Conservation (phyloP, 1,140 invertebrate species). For the Drosophila asahinai region DNA sequence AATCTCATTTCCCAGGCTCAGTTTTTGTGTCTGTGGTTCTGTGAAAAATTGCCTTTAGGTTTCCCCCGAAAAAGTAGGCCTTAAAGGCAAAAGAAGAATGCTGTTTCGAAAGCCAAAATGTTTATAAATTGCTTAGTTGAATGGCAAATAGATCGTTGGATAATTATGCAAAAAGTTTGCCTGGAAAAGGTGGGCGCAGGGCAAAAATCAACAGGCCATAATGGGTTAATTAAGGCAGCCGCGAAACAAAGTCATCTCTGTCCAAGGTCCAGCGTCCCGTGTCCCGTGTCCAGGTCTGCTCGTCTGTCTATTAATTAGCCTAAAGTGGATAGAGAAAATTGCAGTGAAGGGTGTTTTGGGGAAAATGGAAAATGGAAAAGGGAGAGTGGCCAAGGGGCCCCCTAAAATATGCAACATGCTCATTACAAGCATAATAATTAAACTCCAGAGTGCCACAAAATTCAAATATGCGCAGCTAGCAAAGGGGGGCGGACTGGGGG, state of each 20-base stretch:
- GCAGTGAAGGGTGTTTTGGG: background rate
- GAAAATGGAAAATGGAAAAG: constrained; percentile 10
- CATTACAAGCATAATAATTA: constrained; percentile 76
- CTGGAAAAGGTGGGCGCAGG: constrained; percentile 8
- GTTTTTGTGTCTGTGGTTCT: background rate
- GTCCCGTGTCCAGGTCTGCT: constrained; percentile 6
- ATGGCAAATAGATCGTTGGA: constrained; percentile 51
- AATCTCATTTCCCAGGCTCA: background rate
- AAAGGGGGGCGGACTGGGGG: background rate
- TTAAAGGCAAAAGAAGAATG: background rate
- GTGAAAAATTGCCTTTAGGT: background rate
- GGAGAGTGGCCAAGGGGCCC: background rate
- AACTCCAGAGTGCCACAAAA: constrained; percentile 68
- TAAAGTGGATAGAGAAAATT: constrained; percentile 46
- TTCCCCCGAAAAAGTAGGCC: background rate
- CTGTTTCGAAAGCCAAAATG: constrained; percentile 2
- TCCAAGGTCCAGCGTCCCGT: background rate
- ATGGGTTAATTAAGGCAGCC: constrained; percentile 68
- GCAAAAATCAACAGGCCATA: constrained; percentile 67
- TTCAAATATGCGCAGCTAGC: constrained; percentile 54
- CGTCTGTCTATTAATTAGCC: constrained; percentile 66
- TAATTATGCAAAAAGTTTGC: constrained; percentile 53
- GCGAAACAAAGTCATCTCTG: constrained; percentile 28
- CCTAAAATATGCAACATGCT: constrained; percentile 72
- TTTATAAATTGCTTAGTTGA: constrained; percentile 59